These are phyloP conservation scores for Agrotis segetum DNA, from an alignment of 2,888 invertebrate genomes.

Conservation along the genomic window DNA sequence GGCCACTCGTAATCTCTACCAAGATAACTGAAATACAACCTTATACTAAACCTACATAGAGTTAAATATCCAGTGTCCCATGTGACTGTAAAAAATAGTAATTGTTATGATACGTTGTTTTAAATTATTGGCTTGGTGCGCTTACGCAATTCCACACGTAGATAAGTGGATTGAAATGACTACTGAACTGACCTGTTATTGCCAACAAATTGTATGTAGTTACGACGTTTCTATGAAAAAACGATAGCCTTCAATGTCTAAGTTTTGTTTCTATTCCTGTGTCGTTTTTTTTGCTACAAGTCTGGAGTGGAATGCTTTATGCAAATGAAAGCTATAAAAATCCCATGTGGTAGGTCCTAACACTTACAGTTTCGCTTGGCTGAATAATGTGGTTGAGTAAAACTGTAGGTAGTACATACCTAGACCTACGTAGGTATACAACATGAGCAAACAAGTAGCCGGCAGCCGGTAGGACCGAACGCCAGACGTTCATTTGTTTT, in stretches of 20 bases:
- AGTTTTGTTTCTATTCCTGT: slow-evolving; percentile 24
- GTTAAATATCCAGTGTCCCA: slow-evolving; percentile 45
- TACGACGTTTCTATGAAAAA: slow-evolving; percentile 37
- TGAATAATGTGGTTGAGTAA: slow-evolving; percentile 52
- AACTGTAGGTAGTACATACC: slow-evolving; percentile 32
- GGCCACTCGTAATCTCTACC: slow-evolving; percentile 57
- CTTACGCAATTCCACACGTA: slow-evolving; percentile 63
- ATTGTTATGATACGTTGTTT: slow-evolving; percentile 66
- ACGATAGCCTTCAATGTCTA: slow-evolving; percentile 29
- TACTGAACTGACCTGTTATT: slow-evolving; percentile 34
- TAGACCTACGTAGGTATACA: slow-evolving; percentile 24
- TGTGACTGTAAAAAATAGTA: slow-evolving; percentile 49
- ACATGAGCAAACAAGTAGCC: slow-evolving; percentile 58
- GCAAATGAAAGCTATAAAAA: slow-evolving; percentile 55
- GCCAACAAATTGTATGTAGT: slow-evolving; percentile 29
- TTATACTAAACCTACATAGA: slow-evolving; percentile 52
- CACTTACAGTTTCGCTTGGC: slow-evolving; percentile 58
- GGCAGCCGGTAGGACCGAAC: slow-evolving; percentile 49
- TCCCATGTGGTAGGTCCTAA: slow-evolving; percentile 37
- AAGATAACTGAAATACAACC: slow-evolving; percentile 63
- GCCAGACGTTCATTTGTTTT: slow-evolving; percentile 68
- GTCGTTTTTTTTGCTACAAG: slow-evolving; percentile 28
- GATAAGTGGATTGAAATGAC: slow-evolving; percentile 63
- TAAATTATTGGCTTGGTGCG: slow-evolving; percentile 68
- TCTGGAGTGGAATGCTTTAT: slow-evolving; percentile 41